Evolutionary conservation across 2,888 invertebrate species (phyloP).

Genomic region (Stenolophus ochropezus): DNA sequence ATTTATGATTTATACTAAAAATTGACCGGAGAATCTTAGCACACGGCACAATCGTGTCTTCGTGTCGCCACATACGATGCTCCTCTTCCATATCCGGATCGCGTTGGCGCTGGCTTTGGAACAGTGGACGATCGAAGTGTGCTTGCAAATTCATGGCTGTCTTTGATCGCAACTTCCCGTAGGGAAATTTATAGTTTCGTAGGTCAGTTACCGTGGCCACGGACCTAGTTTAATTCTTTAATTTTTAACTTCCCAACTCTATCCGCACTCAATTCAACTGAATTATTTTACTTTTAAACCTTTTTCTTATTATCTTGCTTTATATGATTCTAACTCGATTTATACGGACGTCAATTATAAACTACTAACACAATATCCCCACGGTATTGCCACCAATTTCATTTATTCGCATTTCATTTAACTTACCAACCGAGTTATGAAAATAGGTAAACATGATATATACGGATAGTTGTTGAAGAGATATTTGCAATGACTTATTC

Average conservation of each 20-base stretch:
- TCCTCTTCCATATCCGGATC: slow-evolving; percentile 2
- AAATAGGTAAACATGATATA: no score
- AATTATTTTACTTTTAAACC: slow-evolving; percentile 13
- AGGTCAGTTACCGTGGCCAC: slow-evolving; percentile 45
- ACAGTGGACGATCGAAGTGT: slow-evolving; percentile 41
- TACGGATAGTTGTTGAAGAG: no score
- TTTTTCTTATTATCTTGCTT: slow-evolving; percentile 5
- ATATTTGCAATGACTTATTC: no score
- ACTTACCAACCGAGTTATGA: no score
- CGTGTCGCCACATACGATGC: slow-evolving; percentile 36
- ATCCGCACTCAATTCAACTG: background rate
- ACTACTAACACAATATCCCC: background rate
- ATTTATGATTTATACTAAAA: slow-evolving; percentile 59
- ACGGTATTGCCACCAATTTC: no score
- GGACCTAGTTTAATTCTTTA: slow-evolving; percentile 35
- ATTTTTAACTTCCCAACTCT: slow-evolving; percentile 10
- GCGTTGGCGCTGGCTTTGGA: slow-evolving; percentile 21
- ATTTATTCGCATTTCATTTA: no score
- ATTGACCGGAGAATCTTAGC: slow-evolving; percentile 46
- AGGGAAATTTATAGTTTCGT: slow-evolving; percentile 44
- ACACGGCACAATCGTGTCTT: slow-evolving; percentile 29
- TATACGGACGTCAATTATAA: background rate
- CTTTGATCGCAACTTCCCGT: slow-evolving; percentile 46
- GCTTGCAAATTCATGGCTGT: slow-evolving; percentile 48
- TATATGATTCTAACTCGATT: background rate